Conservation (phyloP, 2,113 vertebrate genomes). For the Podarcis cretensis region DNA sequence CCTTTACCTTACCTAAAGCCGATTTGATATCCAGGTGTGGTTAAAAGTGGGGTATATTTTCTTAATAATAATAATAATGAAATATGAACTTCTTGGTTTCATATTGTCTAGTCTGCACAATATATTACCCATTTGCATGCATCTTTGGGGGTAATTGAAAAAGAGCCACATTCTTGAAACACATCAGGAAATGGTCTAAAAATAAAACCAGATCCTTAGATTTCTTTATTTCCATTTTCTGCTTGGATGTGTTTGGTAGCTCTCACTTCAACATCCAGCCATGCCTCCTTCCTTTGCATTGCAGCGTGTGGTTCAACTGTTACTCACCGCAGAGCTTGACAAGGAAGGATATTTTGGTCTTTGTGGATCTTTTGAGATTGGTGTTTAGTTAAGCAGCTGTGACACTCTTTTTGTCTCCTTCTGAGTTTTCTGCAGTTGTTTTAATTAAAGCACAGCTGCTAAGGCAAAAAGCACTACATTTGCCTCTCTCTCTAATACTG, state of each 20-base stretch:
- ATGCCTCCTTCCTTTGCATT: neutral
- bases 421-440: neutral
- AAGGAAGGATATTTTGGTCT: slow-evolving; percentile 17
- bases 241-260: neutral
- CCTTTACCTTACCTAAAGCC: too few species aligned
- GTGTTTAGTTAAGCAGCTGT: slow-evolving; percentile 12
- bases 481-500: neutral
- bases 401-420: neutral
- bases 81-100: neutral
- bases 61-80: too few species aligned
- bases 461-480: neutral
- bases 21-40: too few species aligned
- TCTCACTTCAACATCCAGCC: neutral
- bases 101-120: neutral
- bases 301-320: neutral
- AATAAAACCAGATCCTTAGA: neutral
- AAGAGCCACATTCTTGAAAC: neutral
- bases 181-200: neutral
- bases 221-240: neutral
- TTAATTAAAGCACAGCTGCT: slow-evolving; percentile 18
- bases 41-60: too few species aligned
- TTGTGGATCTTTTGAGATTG: neutral
- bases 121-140: neutral
- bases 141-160: neutral
- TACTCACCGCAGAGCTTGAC: neutral